These are phyloP conservation scores for Lethenteron reissneri DNA, from an alignment of 2,113 vertebrate species.

Conservation along the genomic window DNA sequence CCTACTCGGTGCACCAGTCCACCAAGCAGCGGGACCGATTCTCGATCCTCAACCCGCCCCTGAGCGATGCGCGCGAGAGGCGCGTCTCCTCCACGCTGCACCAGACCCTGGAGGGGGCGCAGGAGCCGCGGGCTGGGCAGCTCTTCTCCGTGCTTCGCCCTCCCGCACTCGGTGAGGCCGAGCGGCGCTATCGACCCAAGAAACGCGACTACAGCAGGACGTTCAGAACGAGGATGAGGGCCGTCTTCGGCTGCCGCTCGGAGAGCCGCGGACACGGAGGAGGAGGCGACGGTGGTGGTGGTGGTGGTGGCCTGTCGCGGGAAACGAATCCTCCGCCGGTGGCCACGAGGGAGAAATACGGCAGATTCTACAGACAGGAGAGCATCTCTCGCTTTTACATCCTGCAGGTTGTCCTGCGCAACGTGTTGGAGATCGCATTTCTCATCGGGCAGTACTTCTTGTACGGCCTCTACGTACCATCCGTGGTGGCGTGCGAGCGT, in stretches of 20 bases:
- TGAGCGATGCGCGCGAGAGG: conserved; percentile 56
- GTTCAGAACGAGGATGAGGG: no score
- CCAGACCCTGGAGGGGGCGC: conserved; percentile 83
- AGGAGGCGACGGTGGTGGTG: conserved; percentile 27
- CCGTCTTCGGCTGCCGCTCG: no score
- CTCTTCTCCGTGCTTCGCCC: no score
- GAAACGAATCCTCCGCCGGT: conserved; percentile 36
- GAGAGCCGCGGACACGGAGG: no score
- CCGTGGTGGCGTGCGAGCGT: conserved; percentile 85
- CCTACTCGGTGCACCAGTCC: conserved; percentile 66
- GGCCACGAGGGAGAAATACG: conserved; percentile 67
- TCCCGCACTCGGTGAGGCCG: no score
- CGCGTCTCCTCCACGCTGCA: conserved; percentile 37
- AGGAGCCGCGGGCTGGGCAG: conserved; percentile 29
- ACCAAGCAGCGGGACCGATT: conserved; percentile 75
- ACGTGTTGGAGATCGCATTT: conserved; percentile 93
- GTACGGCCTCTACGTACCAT: conserved; percentile 96
- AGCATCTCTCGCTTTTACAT: conserved; percentile 98
- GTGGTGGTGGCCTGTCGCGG: conserved; percentile 34
- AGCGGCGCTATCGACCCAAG: no score
- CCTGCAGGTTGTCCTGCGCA: conserved; percentile 96
- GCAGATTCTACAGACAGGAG: conserved; percentile 89
- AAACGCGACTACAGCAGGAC: no score
- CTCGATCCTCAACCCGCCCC: conserved; percentile 70
- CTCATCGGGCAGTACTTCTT: conserved; percentile 95